Base-by-base conservation (phyloP, 1,140 invertebrate species). In the Magallana ariakensis region DNA sequence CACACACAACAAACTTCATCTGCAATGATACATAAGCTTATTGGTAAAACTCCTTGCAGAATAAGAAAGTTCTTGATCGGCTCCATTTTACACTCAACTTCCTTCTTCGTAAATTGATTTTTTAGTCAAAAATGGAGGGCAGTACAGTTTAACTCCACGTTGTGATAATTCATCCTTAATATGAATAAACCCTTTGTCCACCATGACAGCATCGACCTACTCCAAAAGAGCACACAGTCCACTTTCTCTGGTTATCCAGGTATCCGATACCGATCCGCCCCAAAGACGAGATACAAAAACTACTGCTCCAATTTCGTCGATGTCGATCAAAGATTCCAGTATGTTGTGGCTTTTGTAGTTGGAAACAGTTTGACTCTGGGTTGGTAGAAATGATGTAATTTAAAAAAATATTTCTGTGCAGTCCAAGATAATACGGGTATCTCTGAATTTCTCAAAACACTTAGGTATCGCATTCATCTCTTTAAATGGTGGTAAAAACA, bases 21-120 rank as follows among this genome's bases (percentile, higher is more conserved):
- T 22, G 84, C 83, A 19, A 84, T n/a, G 1, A 84, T 46, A 83
- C 66, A 75, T 33, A 87, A 22, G 84, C 58, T 85, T n/a, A 90
- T 26, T 10, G 87, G 87, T 16, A 90, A 70, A n/a, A 87, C 82
- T 66, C 87, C 89, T 56, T 88, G 87, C 7, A 90, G 62, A 5
- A 90, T 87, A 70, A 70, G 26, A 55, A 90, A 87, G 83, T 88
- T 90, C 75, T 86, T 88, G n/a, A 90, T 88, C 62, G 88, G 87
- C 80, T 90, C 89, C 89, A 87, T 90, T 83, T 88, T 88, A 15
- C 85, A 53, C 53, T 88, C 83, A 6, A 88, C 80, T 46, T 90
- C 85, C 15, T 1, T 10, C 22, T 88, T 88, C 13, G 33, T 57
- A 56, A 90, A 88, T 53, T 90, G 87, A 46, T n/a, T n/a, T 26